These are phyloP conservation scores for Clarias platycephalus DNA, from an alignment of 2,797 vertebrate genomes.

Conservation along the genomic window DNA sequence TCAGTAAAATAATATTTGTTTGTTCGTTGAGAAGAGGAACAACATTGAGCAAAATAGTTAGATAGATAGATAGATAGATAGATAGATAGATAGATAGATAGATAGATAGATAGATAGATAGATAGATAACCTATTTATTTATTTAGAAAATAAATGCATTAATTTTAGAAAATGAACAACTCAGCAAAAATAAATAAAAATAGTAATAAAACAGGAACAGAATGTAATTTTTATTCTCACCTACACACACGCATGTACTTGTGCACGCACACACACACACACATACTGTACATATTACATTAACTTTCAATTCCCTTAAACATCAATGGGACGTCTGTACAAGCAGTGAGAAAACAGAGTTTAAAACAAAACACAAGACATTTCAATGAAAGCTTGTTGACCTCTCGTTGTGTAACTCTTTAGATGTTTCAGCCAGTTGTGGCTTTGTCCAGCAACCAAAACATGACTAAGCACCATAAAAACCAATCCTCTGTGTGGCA, in stretches of 20 bases:
- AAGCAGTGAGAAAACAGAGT: background rate
- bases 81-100: background rate
- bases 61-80: no score
- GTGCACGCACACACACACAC: background rate
- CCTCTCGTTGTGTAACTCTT: conserved; percentile 13
- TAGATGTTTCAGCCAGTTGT: conserved; percentile 16
- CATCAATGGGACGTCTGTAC: conserved; percentile 5
- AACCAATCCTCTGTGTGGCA: conserved; percentile 23
- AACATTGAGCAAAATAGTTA: background rate
- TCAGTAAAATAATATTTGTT: background rate
- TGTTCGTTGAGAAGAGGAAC: background rate
- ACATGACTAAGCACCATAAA: conserved; percentile 31
- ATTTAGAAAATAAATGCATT: no score
- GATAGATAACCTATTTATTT: no score
- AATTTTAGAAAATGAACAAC: background rate
- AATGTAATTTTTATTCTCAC: background rate
- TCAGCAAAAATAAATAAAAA: background rate
- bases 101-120: background rate
- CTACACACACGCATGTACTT: background rate
- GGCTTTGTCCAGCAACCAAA: conserved; percentile 26
- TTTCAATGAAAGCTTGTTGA: conserved; percentile 13
- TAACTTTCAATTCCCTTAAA: no score
- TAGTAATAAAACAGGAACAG: background rate
- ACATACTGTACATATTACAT: background rate
- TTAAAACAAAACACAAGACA: conserved; percentile 9